Percentiles rank a stretch among this genome's conserved stretches.
phyloP scores from a whole-genome alignment of 2,888 invertebrate species.

The Helicoverpa assulta region DNA sequence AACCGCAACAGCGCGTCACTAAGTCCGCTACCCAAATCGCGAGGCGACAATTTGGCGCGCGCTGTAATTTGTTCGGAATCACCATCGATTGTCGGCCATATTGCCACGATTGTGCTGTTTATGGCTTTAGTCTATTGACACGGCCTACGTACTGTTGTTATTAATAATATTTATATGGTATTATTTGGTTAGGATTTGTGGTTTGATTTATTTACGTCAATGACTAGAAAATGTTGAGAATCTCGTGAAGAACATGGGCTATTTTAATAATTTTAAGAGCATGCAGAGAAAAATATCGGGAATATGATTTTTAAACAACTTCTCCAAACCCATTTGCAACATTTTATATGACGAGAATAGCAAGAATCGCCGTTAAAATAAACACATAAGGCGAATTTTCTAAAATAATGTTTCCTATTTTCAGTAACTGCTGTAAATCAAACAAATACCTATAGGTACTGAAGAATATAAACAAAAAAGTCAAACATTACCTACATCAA shows the following conservation, averaged over 20 bases:
- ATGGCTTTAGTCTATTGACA: conserved; percentile 54
- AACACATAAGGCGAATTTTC: too few relatives aligned
- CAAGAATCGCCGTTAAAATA: too few relatives aligned
- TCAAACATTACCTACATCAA: background rate
- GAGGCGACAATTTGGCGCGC: conserved; percentile 68
- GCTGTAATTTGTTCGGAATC: conserved; percentile 63
- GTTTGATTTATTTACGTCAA: background rate
- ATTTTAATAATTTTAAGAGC: too few relatives aligned
- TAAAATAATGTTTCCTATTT: too few relatives aligned
- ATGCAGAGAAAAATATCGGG: too few relatives aligned
- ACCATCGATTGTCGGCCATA: conserved; percentile 59
- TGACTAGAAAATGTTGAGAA: background rate
- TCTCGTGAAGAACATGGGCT: too few relatives aligned
- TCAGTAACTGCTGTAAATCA: too few relatives aligned
- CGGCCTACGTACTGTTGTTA: conserved; percentile 9
- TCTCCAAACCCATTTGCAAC: too few relatives aligned
- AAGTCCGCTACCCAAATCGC: conserved; percentile 1
- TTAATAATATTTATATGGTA: background rate
- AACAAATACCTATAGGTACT: too few relatives aligned
- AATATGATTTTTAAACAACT: too few relatives aligned
- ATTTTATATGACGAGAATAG: too few relatives aligned
- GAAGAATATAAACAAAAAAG: background rate
- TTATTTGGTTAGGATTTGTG: conserved; percentile 12
- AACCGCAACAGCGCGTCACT: background rate
- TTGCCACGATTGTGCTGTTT: conserved; percentile 57